Base-by-base conservation (phyloP, 1,140 invertebrate genomes). In the Muscidifurax raptorellus region DNA sequence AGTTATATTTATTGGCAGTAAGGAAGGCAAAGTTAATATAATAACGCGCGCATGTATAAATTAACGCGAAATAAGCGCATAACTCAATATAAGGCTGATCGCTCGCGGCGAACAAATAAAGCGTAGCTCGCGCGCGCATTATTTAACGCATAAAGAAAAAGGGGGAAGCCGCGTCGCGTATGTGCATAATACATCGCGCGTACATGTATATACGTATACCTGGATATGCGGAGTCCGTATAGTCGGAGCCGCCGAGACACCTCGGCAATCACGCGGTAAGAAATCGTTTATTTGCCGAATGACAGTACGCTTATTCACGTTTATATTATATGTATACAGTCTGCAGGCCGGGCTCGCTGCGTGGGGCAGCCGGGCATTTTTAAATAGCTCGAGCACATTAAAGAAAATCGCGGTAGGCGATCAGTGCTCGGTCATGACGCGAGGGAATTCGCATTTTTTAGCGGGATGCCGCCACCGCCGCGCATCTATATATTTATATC, bases 401-500 rank as follows among this genome's bases (percentile, higher is more conserved):
- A 79, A 79, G 76, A 66, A 66, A 64, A 79, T 79, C 76, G 9
- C 76, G 76, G 76, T 79, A 79, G 76, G 76, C 30, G 76, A 79
- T 79, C 76, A 79, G 76, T 66, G 76, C 76, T 66, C 76, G 52
- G 59, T 66, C 76, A 79, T 79, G 76, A 79, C 76, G 76, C 52
- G 30, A 10, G 76, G 10, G 59, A 66, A 64, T 64, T 66, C 52
- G 7, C 28, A 32, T 64, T 79, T 64, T 52, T 44, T 59, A 28
- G 1, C 47, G n/a, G 13, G 25, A 27, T 30, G 12, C 25, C n/a
- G 28, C 47, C 47, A 4, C 36, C 22, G 1, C 30, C 22, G 71
- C 32, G 32, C 10, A 1, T n/a, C n/a, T n/a, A n/a, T n/a, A n/a
- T n/a, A n/a, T n/a, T n/a, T n/a, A n/a, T n/a, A n/a, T 13, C 67